Conservation (phyloP, 2,113 vertebrate species). For the Ellobius talpinus region DNA sequence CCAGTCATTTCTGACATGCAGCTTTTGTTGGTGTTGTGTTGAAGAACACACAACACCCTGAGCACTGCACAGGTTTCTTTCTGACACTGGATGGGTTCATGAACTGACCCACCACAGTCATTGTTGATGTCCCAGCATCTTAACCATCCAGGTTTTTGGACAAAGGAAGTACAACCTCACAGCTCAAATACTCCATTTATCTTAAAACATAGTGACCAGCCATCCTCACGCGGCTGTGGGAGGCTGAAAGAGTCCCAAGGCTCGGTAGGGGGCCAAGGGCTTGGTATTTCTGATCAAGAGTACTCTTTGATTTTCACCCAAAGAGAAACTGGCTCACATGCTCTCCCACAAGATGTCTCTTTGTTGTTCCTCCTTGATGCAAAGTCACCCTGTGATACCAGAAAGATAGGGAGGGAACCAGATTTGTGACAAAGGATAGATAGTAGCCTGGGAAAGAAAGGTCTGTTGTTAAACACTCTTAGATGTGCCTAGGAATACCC, state of each 20-base stretch:
- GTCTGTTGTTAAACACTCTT: neutral
- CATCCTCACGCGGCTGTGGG: neutral
- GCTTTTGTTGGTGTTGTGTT: neutral
- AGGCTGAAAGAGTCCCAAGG: neutral
- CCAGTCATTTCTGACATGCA: neutral
- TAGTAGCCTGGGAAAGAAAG: rapidly evolving
- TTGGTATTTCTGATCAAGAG: neutral
- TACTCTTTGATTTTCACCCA: neutral
- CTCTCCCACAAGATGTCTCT: constrained; percentile 47
- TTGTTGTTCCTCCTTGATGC: neutral
- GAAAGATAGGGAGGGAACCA: neutral
- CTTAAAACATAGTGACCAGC: neutral
- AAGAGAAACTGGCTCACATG: neutral
- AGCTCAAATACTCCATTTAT: neutral
- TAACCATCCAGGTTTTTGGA: neutral
- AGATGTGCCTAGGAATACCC: rapidly evolving
- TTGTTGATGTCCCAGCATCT: neutral
- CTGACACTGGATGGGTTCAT: neutral
- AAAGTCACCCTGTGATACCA: neutral
- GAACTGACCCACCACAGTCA: neutral
- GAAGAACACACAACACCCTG: neutral
- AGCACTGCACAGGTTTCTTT: no score
- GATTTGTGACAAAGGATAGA: neutral
- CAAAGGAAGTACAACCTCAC: neutral
- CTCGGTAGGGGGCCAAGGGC: rapidly evolving